phyloP scores from a whole-genome alignment of 2,888 invertebrate species.

The Drosophila villosipedis region DNA sequence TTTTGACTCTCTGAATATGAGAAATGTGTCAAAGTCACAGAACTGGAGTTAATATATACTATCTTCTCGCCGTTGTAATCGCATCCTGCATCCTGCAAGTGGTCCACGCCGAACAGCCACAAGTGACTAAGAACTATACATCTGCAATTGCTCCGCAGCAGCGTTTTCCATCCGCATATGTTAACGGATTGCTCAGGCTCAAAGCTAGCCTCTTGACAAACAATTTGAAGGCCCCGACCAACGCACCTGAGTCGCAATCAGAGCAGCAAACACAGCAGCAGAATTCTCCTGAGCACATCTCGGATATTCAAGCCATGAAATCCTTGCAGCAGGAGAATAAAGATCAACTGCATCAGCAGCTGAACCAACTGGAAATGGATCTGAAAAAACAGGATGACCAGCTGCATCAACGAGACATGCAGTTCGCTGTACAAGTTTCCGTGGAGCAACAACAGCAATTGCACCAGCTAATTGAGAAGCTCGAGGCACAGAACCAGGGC shows the following conservation, averaged over 20 bases:
- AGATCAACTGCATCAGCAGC: constrained; percentile 19
- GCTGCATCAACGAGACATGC: constrained; percentile 24
- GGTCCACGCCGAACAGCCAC: neutral
- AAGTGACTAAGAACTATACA: neutral
- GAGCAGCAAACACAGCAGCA: neutral
- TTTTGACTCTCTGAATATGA: constrained; percentile 29
- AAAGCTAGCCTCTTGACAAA: constrained; percentile 56
- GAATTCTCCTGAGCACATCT: neutral
- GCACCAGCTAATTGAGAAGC: constrained; percentile 8
- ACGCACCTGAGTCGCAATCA: neutral
- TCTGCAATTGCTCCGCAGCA: constrained; percentile 1
- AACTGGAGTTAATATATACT: constrained; percentile 16
- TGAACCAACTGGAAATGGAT: constrained; percentile 34
- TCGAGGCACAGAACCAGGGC: neutral
- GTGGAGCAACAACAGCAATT: neutral
- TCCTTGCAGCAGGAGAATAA: neutral
- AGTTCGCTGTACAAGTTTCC: constrained; percentile 18
- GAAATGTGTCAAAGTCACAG: constrained; percentile 54
- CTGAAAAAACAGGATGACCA: constrained; percentile 28
- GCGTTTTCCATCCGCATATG: constrained; percentile 45
- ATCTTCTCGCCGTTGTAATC: constrained; percentile 23
- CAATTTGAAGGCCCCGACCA: constrained; percentile 5
- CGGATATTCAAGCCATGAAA: neutral
- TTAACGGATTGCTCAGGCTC: constrained; percentile 64
- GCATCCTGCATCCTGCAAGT: constrained; percentile 16